A percentile compares a stretch with the other conserved stretches of the same genome.
Evolutionary conservation across 2,888 invertebrate genomes (phyloP).

Genomic region (Diogma glabrata): DNA sequence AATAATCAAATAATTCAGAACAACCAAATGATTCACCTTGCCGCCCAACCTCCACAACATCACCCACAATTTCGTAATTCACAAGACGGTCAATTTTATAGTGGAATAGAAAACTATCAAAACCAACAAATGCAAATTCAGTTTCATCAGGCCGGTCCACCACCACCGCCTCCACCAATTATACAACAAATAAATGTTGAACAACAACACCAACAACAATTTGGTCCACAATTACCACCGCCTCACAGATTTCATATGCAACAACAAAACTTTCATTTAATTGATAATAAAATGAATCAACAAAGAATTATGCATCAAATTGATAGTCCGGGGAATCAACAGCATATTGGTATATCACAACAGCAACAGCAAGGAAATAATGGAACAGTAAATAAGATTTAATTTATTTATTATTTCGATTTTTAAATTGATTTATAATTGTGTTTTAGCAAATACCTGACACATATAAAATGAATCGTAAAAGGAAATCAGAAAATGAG

Average conservation of each 20-base stretch:
- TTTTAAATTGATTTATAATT: neutral
- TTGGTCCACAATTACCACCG: neutral
- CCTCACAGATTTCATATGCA: neutral
- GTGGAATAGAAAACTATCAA: constrained; percentile 13
- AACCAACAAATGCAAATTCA: constrained; percentile 16
- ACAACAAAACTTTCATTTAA: constrained; percentile 4
- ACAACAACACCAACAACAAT: constrained; percentile 9
- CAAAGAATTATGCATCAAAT: constrained; percentile 9
- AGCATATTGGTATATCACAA: constrained; percentile 13
- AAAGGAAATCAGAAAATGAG: constrained; percentile 16
- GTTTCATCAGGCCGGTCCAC: constrained; percentile 10
- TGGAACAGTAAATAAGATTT: neutral
- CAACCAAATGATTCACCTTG: no score
- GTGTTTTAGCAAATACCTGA: constrained; percentile 5
- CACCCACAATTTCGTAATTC: neutral
- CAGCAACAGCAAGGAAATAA: constrained; percentile 1
- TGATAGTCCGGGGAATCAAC: constrained; percentile 10
- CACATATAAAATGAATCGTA: constrained; percentile 9
- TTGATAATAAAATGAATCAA: neutral
- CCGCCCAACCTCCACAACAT: constrained; percentile 9
- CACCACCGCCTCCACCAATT: constrained; percentile 5
- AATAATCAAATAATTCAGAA: neutral
- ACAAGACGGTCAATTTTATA: neutral
- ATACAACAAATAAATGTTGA: neutral
- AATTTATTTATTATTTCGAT: neutral